Evolutionary conservation across 2,113 vertebrate genomes (phyloP).

Genomic region (Puma concolor): DNA sequence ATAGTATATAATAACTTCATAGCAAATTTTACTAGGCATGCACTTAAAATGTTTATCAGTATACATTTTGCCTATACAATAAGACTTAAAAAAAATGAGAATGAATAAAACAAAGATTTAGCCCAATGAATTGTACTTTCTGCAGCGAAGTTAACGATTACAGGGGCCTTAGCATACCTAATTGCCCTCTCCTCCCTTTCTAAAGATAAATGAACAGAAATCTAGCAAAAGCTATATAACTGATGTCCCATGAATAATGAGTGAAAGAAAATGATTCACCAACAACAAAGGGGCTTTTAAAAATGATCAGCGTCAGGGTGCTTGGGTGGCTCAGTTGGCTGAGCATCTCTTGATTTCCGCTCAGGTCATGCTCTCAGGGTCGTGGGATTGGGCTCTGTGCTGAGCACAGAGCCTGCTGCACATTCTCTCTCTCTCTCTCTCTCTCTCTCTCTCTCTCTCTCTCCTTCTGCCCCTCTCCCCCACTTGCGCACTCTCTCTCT

Average conservation of each 20-base stretch:
- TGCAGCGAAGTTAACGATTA: neutral
- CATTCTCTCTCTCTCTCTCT: too few species aligned
- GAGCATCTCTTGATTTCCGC: too few species aligned
- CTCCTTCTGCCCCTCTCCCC: too few species aligned
- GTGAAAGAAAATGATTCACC: neutral
- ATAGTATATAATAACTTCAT: neutral
- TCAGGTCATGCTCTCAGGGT: too few species aligned
- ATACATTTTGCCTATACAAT: neutral
- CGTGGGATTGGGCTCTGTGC: too few species aligned
- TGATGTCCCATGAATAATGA: neutral
- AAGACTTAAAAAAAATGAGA: slow-evolving; percentile 23
- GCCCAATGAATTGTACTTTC: neutral
- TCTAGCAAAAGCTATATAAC: neutral
- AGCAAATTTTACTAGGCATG: neutral
- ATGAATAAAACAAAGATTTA: neutral
- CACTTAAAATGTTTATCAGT: neutral
- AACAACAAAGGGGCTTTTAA: neutral
- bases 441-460: too few species aligned
- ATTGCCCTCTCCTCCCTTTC: neutral
- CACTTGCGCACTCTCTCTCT: too few species aligned
- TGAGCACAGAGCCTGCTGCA: too few species aligned
- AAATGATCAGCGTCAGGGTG: neutral
- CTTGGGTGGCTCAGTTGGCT: too few species aligned
- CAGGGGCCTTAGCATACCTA: neutral
- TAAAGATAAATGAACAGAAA: neutral